Evolutionary conservation across 2,888 invertebrate species (phyloP).

Genomic region (Lysandra coridon): DNA sequence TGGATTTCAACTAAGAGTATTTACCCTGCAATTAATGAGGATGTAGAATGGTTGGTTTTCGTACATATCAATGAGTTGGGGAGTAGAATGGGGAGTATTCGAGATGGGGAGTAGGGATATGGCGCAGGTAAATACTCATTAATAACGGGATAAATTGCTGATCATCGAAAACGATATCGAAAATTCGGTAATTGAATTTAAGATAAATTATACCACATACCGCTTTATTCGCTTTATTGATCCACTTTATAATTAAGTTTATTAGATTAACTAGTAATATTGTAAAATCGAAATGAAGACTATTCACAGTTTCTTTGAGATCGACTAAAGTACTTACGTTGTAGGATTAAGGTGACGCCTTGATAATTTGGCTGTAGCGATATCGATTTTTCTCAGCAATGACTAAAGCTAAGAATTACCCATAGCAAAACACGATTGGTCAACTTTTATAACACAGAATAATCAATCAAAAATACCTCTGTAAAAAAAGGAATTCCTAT

Average conservation of each 20-base stretch:
- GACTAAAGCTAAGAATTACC: no score
- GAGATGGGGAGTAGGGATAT: background rate
- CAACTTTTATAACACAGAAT: no score
- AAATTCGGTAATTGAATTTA: constrained; percentile 15
- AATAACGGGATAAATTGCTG: constrained; percentile 18
- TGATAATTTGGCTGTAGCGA: no score
- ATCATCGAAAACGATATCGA: constrained; percentile 14
- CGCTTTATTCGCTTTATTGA: constrained; percentile 4
- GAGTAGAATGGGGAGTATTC: background rate
- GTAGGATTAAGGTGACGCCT: no score
- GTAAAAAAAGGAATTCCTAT: no score
- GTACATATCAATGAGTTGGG: background rate
- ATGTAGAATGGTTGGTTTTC: constrained; percentile 6
- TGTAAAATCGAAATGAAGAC: background rate
- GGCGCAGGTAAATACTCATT: constrained; percentile 25
- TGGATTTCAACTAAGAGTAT: background rate
- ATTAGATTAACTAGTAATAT: background rate
- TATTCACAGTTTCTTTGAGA: background rate
- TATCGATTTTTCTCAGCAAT: no score
- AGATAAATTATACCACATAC: background rate
- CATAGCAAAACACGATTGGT: no score
- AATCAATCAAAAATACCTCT: no score
- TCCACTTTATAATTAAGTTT: background rate
- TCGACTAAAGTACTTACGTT: background rate
- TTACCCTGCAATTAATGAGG: background rate